These are phyloP conservation scores for Furcula furcula DNA, from an alignment of 2,888 invertebrate species.

Conservation along the genomic window DNA sequence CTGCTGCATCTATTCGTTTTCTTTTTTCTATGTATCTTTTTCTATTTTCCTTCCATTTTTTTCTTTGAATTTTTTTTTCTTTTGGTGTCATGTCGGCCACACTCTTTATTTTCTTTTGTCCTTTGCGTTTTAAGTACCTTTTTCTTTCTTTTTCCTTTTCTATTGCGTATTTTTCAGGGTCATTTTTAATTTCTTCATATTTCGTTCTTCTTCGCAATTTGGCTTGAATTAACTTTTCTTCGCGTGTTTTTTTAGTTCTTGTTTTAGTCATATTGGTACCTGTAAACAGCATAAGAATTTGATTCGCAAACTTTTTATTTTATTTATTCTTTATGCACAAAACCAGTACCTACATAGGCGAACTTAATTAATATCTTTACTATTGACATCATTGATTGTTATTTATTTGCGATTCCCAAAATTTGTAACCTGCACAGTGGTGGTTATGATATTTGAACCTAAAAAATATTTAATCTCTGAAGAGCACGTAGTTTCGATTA, in stretches of 20 bases:
- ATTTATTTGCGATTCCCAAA: too few relatives aligned
- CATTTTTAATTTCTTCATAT: conserved; percentile 5
- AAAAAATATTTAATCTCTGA: too few relatives aligned
- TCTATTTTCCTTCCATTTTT: conserved; percentile 10
- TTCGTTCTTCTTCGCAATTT: conserved; percentile 1
- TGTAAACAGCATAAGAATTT: too few relatives aligned
- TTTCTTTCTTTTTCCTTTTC: conserved; percentile 13
- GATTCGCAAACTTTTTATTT: too few relatives aligned
- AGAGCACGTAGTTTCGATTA: too few relatives aligned
- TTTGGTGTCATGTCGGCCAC: conserved; percentile 9
- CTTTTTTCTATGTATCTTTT: conserved; percentile 11
- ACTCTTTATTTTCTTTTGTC: conserved; percentile 12
- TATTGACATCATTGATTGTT: too few relatives aligned
- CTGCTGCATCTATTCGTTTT: too few relatives aligned
- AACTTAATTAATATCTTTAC: too few relatives aligned
- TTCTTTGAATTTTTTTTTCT: conserved; percentile 13
- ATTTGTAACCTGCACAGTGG: too few relatives aligned
- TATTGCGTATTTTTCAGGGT: conserved; percentile 7
- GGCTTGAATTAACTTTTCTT: conserved; percentile 6
- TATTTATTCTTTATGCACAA: too few relatives aligned
- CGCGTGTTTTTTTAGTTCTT: conserved; percentile 12
- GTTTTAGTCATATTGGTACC: conserved; percentile 3
- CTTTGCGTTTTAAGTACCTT: conserved; percentile 11
- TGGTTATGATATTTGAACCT: too few relatives aligned
- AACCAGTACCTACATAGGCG: too few relatives aligned